Evolutionary conservation across 2,113 vertebrate species (phyloP), one percentile per base, ranked within the genome.

Genomic region (Sinocyclocheilus grahami): DNA sequence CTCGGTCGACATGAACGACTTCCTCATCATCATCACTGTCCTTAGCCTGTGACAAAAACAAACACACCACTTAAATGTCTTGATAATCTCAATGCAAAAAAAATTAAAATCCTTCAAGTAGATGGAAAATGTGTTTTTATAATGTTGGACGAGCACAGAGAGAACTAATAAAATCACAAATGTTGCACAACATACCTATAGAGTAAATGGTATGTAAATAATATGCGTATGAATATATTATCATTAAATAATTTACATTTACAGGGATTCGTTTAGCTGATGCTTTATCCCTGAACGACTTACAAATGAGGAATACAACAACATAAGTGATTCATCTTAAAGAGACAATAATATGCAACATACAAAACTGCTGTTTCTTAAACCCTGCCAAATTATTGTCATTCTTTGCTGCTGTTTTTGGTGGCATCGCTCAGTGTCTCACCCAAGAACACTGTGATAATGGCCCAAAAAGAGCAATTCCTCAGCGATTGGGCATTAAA

Each of bases 21-120:
- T 97, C 97, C 82, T 98, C 97, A 88, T 98, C 97, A 89, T 98
- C 97, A n/a, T 98, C 97, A 13, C 97, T 98, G 96, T 98, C 97
- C 95, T 98, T 97, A 42, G 96, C 97, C 97, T 98, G 90, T 14
- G 76, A 86, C 16, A 46, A 39, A 82, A 87, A 77, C 46, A 77
- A 77, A 51, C 16, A 53, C 12, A 53, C 8, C 16, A 37, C 16
- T 39, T 39, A 20, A 71, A 46, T n/a, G 0, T n/a, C 4, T 75
- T 46, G 10, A 46, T 75, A 30, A 30, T 77, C 14, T 77, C 12
- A 77, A 53, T 77, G 22, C 3, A 53, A 53, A 6, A 51, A 27
- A 71, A 27, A 71, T 37, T 3, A 27, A 77, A 76, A 2, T n/a
- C 4, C 39, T 75, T 46, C 22, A 75, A 58, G 33, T 75, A 12